phyloP scores from a whole-genome alignment of 2,113 vertebrate genomes.

The Dromaius novaehollandiae region DNA sequence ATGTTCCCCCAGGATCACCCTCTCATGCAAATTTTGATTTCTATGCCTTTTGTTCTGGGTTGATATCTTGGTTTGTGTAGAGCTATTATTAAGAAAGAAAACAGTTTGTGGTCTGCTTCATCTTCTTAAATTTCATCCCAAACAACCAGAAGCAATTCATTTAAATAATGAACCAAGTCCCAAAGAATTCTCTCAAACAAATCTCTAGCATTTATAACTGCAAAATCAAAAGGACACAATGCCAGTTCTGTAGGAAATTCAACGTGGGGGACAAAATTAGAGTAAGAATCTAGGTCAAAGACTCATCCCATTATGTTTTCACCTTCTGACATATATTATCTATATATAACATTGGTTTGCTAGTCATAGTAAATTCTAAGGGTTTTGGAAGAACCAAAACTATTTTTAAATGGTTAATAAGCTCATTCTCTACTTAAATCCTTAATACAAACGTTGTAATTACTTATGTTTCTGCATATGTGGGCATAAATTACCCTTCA shows the following conservation, averaged over 20 bases:
- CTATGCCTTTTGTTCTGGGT: background rate
- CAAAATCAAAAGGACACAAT: background rate
- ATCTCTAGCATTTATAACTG: background rate
- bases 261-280: background rate
- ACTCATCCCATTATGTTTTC: background rate
- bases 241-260: background rate
- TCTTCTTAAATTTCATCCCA: background rate
- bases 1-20: background rate
- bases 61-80: background rate
- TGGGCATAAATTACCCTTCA: background rate
- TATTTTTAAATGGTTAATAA: background rate
- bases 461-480: background rate
- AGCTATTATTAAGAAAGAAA: background rate
- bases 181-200: background rate
- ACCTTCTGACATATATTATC: background rate
- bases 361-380: background rate
- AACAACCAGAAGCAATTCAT: background rate
- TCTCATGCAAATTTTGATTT: background rate
- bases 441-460: background rate
- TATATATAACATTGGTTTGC: background rate
- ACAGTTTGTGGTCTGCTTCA: conserved; percentile 1
- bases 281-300: background rate
- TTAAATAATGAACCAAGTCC: background rate
- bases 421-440: background rate
- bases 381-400: background rate